Evolutionary conservation across 2,888 invertebrate genomes (phyloP), one percentile per base, ranked within the genome.

Genomic region (Scaptomyza cyrtandrae): DNA sequence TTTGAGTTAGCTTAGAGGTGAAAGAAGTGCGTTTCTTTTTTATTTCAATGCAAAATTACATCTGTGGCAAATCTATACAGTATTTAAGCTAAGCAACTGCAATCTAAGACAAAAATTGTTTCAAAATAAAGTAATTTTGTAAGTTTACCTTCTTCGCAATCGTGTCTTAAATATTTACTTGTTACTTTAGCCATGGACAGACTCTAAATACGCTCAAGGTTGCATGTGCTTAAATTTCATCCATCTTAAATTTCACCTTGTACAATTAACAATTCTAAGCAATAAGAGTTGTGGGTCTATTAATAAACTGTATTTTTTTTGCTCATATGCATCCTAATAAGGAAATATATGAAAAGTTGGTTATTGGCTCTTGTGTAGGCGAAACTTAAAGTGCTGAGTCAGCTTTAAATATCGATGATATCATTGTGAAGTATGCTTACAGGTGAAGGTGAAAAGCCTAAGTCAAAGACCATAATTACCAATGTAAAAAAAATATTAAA

Each of bases 1-100:
- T 73, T 62, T 41, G 50, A 67, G 58, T 68, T 66, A 39, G 61
- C 55, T 58, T 13, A n/a, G 48, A 49, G 78, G 49, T 60, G 69
- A 55, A 62, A 49, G 58, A 56, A 62, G 74, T 78, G 59, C 49
- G 58, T 33, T 63, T 62, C 24, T 24, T 19, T n/a, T 37, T 16
- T 37, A n/a, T 16, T 24, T 14, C 6, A 37, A 7, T 39, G 27
- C n/a, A 39, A 37, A 31, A 37, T 16, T 14, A 1, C 46, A 55
- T 43, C 53, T 45, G 48, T 45, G 16, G 14, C 6, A 48, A 39
- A 11, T 46, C 29, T 19, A 14, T 10, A 19, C 24, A 24, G 5
- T n/a, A 41, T 11, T 37, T 13, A 10, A 59, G 31, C 14, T 11
- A 14, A 33, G 19, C 35, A 52, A 44, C 46, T 64, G 58, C 45